phyloP scores from a whole-genome alignment of 2,888 invertebrate genomes.

The Archips xylosteana region DNA sequence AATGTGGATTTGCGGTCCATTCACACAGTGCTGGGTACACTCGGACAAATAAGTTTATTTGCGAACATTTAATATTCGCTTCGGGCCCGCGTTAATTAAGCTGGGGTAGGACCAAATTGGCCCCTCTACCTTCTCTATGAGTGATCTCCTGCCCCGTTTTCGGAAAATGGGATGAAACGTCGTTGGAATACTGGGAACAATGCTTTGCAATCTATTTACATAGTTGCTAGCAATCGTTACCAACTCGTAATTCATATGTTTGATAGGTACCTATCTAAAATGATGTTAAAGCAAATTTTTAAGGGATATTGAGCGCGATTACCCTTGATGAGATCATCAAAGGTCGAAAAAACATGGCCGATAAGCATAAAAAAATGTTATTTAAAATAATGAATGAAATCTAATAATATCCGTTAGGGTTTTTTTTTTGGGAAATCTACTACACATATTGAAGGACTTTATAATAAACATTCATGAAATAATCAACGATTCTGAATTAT shows the following conservation, averaged over 20 bases:
- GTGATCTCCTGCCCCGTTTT: constrained; percentile 17
- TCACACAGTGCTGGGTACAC: constrained; percentile 50
- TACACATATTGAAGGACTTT: no score
- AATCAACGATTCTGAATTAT: no score
- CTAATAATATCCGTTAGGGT: no score
- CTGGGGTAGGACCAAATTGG: constrained; percentile 57
- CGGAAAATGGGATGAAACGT: constrained; percentile 17
- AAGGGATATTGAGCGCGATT: no score
- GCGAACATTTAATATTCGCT: constrained; percentile 79
- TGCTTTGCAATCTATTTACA: constrained; percentile 14
- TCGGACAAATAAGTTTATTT: constrained; percentile 76
- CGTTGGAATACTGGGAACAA: constrained; percentile 15
- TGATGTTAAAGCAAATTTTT: neutral
- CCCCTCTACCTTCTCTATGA: constrained; percentile 44
- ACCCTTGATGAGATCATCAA: no score
- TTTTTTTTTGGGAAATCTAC: no score
- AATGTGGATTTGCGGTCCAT: constrained; percentile 54
- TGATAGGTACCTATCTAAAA: constrained; percentile 3
- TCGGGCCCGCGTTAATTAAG: constrained; percentile 74
- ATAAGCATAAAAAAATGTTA: no score
- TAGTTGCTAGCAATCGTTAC: constrained; percentile 4
- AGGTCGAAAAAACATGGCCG: no score
- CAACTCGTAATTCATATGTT: neutral
- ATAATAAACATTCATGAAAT: no score
- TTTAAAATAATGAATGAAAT: no score